Percentiles rank a stretch among this genome's conserved stretches.
Conservation (phyloP, 2,888 invertebrate species). For the Mythimna albipuncta region DNA sequence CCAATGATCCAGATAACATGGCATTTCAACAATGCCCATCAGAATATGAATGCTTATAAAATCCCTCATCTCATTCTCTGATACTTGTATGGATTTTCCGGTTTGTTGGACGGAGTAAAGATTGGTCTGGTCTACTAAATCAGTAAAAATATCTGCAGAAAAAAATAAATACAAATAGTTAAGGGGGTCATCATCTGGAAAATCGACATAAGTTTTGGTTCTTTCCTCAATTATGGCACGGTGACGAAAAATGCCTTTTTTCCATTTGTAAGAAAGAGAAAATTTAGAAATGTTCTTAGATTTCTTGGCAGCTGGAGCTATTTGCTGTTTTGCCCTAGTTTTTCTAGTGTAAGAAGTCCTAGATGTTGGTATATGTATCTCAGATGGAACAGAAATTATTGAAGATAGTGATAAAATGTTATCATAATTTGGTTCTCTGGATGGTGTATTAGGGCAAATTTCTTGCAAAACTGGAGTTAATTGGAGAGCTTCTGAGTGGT, state of each 20-base stretch:
- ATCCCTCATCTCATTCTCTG: neutral
- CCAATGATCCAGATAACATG: neutral
- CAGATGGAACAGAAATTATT: too few relatives aligned
- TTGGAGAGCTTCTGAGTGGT: too few relatives aligned
- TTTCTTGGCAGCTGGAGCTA: neutral
- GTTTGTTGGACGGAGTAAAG: neutral
- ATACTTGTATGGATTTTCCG: neutral
- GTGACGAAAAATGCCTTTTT: too few relatives aligned
- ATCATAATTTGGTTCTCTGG: too few relatives aligned
- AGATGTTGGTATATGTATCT: too few relatives aligned
- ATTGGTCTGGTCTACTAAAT: slow-evolving; percentile 21
- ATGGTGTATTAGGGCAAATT: too few relatives aligned
- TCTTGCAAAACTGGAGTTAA: too few relatives aligned
- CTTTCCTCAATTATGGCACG: too few relatives aligned
- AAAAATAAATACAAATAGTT: neutral
- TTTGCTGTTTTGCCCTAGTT: neutral
- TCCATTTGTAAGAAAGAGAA: too few relatives aligned
- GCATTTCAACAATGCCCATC: slow-evolving; percentile 1
- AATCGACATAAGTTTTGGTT: neutral
- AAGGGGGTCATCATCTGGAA: neutral
- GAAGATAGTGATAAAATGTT: too few relatives aligned
- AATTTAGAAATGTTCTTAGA: too few relatives aligned
- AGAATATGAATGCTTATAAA: neutral
- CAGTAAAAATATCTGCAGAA: neutral
- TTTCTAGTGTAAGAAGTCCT: too few relatives aligned